Evolutionary conservation across 1,140 invertebrate species (phyloP), one percentile per base, ranked within the genome.

Genomic region (Dysdera silvatica): DNA sequence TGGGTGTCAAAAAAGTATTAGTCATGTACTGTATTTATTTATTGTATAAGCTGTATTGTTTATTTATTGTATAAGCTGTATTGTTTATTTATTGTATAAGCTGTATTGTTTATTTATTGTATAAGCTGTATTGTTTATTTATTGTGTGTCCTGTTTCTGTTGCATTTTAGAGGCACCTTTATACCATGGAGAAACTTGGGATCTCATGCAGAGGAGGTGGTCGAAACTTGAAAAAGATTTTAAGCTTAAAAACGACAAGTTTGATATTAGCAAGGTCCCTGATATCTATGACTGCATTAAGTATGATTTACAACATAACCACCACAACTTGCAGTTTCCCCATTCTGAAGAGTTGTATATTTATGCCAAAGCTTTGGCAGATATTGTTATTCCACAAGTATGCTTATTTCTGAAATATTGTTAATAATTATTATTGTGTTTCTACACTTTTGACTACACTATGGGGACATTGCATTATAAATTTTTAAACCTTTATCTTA

Each of bases 221-320:
- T 88, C 90, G 7, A 99, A 99, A 78, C 89, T 99, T 49, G 92
- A 98, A 72, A 98, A 99, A 76, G 97, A 99, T 76, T 99, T 99
- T 73, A 90, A 86, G 69, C 88, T 87, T 0, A 97, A 96, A 76
- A 80, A 77, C 66, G 91, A 89, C 63, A 83, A 85, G 18, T 99
- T 92, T 79, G 96, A 99, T 74, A 98, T 99, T 68, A 97, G 93
- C 0, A 99, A 99, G 80, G 95, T 99, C 65, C 96, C 97, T 0
- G 97, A 99, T 75, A 99, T 99, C 67, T 99, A 98, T 73, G 97
- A 99, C 79, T 98, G 95, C 74, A 98, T 99, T 68, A 99, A 99
- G 73, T 99, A 96, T 74, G 96, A 99, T 79, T 76, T 98, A 61
- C 95, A 98, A 72, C 97, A 99, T 73, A 99, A 99, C 76, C 89